Evolutionary conservation across 2,888 invertebrate genomes (phyloP), one percentile per base, ranked within the genome.

Genomic region (Dione juno): DNA sequence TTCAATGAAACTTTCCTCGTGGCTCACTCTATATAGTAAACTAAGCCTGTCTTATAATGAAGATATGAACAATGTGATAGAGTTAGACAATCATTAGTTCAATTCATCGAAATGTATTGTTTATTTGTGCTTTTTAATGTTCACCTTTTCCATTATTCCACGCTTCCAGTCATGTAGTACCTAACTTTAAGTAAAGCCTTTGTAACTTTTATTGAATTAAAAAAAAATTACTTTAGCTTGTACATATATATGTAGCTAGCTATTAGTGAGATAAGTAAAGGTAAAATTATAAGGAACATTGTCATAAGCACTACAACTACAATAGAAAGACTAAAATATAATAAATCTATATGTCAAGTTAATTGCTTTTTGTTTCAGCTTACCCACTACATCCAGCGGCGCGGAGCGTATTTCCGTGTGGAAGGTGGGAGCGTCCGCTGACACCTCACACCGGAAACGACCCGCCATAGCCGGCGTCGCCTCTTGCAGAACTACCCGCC

Each of bases 371-470:
- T 52, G 48, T 64, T 64, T 54, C 9, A 45, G 53, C 95, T 95
- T 87, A 96, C 96, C 95, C 76, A 96, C 95, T 75, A 96, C 96
- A 88, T 96, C 95, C 91, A 96, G 94, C 76, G 95, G 95, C 59
- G 95, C 95, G 43, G 94, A 94, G 58, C 95, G 94, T 80, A 94
- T 92, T 79, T 94, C 92, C 0, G 96, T 96, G 84, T 95, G 95
- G 87, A 96, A 96, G 77, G 95, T 94, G 28, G 96, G 96, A 3
- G 95, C 94, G 81, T 96, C 96, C 0, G 95, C 95, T 0, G 96
- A 96, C 14, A 96, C 96, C 83, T 96, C 96, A 84, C 96, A 96
- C 65, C 95, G 94, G 85, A 96, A 96, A 79, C 94, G 94, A 14
- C 96, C 96, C 13, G 95, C 95, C 87, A 96, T 94, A 75, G 95